These are phyloP conservation scores for Nerophis lumbriciformis DNA, from an alignment of 2,113 vertebrate species.

Conservation along the genomic window DNA sequence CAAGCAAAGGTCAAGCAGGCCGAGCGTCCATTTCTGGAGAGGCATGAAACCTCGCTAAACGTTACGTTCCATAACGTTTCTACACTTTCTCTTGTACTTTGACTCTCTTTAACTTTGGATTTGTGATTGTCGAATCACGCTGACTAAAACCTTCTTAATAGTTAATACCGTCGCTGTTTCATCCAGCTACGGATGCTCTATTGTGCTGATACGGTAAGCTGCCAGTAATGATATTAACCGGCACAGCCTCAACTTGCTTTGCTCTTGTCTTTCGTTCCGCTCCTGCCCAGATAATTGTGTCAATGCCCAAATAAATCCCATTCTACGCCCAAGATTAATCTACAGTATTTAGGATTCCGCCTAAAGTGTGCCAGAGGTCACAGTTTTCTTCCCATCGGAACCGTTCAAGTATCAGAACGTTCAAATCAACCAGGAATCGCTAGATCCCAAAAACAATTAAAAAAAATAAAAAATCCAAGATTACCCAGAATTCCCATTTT, in stretches of 20 bases:
- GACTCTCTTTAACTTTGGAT: not conserved
- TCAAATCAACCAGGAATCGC: too few relatives aligned
- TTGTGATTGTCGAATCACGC: slow-evolving; percentile 51
- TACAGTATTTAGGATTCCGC: too few relatives aligned
- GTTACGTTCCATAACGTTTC: not conserved
- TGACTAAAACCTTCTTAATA: slow-evolving; percentile 65
- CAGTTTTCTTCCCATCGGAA: too few relatives aligned
- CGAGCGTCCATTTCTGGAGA: too few relatives aligned
- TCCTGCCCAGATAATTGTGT: not conserved
- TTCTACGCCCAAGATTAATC: too few relatives aligned
- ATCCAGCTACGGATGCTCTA: slow-evolving; percentile 65
- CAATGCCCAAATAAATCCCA: not conserved
- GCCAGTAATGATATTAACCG: slow-evolving; percentile 39
- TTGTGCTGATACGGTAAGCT: slow-evolving; percentile 48
- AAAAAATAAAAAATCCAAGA: not conserved
- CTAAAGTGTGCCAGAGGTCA: too few relatives aligned
- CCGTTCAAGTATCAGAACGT: not conserved
- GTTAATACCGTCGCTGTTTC: slow-evolving; percentile 63
- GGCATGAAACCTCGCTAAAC: too few relatives aligned
- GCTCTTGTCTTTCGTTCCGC: slow-evolving; percentile 8
- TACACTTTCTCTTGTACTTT: slow-evolving; percentile 4
- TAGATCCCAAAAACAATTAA: not conserved
- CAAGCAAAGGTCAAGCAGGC: slow-evolving; percentile 58
- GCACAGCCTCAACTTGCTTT: slow-evolving; percentile 19
- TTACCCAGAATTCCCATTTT: too few relatives aligned